Base-by-base conservation (phyloP, 2,797 vertebrate species). In the Sebastes cheni region DNA sequence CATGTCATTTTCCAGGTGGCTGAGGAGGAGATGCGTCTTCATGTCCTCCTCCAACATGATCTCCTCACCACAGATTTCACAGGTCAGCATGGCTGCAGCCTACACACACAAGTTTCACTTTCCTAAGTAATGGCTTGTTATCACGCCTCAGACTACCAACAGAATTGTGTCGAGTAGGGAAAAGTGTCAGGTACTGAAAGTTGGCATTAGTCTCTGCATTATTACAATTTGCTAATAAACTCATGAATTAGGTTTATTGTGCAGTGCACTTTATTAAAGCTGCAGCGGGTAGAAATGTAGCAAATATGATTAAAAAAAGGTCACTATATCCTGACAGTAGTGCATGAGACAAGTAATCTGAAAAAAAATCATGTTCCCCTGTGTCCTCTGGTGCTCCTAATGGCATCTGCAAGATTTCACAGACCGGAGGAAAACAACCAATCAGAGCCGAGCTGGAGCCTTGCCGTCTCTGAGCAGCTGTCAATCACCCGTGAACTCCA, bases 21-120 rank as follows among this genome's bases (percentile, higher is more conserved):
- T 93, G 27, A 96, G 86, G 13, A 97, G 91, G 25, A 97, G 88
- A 68, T 97, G 96, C 5, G 95, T 93, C 90, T 91, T 97, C 96
- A 97, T 94, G 61, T 97, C 97, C 20, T 95, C 88, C 67, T 96
- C 96, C 69, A 95, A 92, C 29, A 90, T 18, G 2, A 96, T 77
- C 62, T 95, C 94, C 86, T 97, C 95, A 13, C 95, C 95, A 82
- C 97, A 97, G 79, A 97, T 96, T 36, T 96, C 95, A 94, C 97
- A 97, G 13, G 94, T 95, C 46, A 96, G 85, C 97, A 97, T 97
- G 83, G 6, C 77, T 75, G 30, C 32, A 27, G 66, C 67, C 81
- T 86, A 29, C 13, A 23, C 36, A 78, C 3, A 65, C 14, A 39
- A 16, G 3, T 11, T 54, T 54, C 52, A 54, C n/a, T 54, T 54